These are phyloP conservation scores for Lasioglossum figueresi DNA, from an alignment of 2,888 invertebrate species.

Conservation along the genomic window DNA sequence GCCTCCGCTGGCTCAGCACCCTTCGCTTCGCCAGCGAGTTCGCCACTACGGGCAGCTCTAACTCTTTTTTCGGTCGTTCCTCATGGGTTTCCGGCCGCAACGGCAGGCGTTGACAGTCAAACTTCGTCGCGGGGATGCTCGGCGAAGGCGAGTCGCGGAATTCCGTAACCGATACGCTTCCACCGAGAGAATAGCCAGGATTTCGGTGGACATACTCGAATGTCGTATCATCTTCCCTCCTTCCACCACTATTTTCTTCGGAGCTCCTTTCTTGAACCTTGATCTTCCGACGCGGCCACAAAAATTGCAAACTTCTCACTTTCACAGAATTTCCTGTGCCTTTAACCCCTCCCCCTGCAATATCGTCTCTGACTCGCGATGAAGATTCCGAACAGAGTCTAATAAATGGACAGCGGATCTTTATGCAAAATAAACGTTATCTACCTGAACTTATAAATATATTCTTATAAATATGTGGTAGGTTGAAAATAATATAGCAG, in stretches of 20 bases:
- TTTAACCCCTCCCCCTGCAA: not conserved
- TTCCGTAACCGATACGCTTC: slow-evolving; percentile 66
- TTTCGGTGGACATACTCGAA: slow-evolving; percentile 45
- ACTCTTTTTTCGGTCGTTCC: slow-evolving; percentile 53
- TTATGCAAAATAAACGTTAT: too few relatives aligned
- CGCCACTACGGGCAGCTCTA: slow-evolving; percentile 10
- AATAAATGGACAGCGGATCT: too few relatives aligned
- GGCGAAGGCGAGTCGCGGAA: slow-evolving; percentile 50
- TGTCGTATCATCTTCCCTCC: slow-evolving; percentile 45
- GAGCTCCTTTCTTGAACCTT: not conserved
- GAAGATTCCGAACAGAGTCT: too few relatives aligned
- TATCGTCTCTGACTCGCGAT: too few relatives aligned
- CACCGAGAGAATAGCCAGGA: slow-evolving; percentile 29
- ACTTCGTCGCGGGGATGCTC: slow-evolving; percentile 58
- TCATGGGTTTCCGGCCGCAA: slow-evolving; percentile 41
- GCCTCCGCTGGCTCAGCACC: slow-evolving; percentile 59
- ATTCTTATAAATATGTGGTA: too few relatives aligned
- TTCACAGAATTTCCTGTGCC: not conserved
- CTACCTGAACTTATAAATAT: too few relatives aligned
- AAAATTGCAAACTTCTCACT: not conserved
- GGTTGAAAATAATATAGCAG: too few relatives aligned
- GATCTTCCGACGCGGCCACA: not conserved
- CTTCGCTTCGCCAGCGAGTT: slow-evolving; percentile 10
- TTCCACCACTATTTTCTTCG: not conserved
- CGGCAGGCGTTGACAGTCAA: slow-evolving; percentile 69